Evolutionary conservation across 2,888 invertebrate genomes (phyloP).

Genomic region (Oxyscelio sp.): DNA sequence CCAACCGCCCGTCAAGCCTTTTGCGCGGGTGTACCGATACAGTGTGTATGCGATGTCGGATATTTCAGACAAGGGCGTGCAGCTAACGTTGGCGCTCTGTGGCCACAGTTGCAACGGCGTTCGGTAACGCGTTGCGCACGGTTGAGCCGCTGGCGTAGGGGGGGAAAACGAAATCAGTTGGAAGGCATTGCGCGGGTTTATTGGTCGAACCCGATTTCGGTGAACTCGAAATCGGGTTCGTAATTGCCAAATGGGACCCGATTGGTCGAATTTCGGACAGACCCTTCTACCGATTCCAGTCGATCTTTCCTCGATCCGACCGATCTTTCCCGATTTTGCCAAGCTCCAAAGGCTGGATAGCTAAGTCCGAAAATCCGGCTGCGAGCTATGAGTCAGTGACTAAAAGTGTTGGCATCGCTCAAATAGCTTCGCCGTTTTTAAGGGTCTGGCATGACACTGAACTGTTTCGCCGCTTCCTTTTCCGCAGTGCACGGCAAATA

Average conservation of each 20-base stretch:
- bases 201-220: constrained; percentile 30
- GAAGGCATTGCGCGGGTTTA: constrained; percentile 51
- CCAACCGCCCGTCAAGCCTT: no score
- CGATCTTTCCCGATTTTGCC: no score
- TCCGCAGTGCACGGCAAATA: constrained; percentile 63
- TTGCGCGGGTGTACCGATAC: no score
- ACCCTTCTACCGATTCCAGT: no score
- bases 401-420: constrained; percentile 82
- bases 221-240: background rate
- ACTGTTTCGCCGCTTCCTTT: constrained; percentile 77
- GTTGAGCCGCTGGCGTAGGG: constrained; percentile 77
- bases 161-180: constrained; percentile 53
- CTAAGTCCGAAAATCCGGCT: constrained; percentile 73
- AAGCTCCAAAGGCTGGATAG: background rate
- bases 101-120: no score
- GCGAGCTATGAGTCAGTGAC: constrained; percentile 82
- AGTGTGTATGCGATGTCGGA: no score
- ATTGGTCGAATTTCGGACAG: no score
- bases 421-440: constrained; percentile 78
- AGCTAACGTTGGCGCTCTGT: no score
- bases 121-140: constrained; percentile 85
- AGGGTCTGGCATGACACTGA: constrained; percentile 80
- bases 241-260: no score
- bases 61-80: no score
- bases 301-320: no score